Evolutionary conservation across 2,113 vertebrate genomes (phyloP).

Genomic region (Nyctereutes procyonoides): DNA sequence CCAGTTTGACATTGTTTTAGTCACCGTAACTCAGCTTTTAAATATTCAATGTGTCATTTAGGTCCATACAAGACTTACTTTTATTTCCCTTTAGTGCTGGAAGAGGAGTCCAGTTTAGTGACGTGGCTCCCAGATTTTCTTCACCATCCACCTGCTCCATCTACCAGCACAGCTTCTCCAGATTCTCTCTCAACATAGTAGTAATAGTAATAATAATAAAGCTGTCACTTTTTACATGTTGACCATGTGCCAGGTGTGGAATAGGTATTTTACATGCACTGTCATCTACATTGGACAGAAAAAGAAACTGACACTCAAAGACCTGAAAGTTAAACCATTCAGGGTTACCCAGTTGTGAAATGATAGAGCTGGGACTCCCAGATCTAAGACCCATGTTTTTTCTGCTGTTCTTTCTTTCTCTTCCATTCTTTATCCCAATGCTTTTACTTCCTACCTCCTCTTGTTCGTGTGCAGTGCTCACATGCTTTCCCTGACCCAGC

Average conservation of each 20-base stretch:
- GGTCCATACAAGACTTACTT: not conserved
- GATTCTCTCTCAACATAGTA: no score
- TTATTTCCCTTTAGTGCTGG: not conserved
- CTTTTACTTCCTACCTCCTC: not conserved
- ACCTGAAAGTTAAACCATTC: not conserved
- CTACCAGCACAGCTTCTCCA: not conserved
- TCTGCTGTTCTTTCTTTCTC: not conserved
- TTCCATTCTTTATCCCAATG: not conserved
- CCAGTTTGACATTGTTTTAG: not conserved
- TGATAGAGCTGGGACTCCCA: not conserved
- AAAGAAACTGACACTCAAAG: not conserved
- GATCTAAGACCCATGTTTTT: not conserved
- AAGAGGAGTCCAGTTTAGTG: not conserved
- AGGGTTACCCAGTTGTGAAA: not conserved
- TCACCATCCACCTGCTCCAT: rapidly evolving
- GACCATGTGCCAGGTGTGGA: not conserved
- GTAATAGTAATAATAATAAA: not conserved
- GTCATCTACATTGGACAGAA: not conserved
- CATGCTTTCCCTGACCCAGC: not conserved
- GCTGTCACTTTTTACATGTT: not conserved
- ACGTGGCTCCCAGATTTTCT: not conserved
- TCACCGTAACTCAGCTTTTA: not conserved
- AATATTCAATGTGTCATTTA: not conserved
- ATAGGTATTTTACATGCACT: not conserved
- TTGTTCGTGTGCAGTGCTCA: not conserved